Evolutionary conservation across 2,113 vertebrate species (phyloP).

Genomic region (Laticauda laticaudata): DNA sequence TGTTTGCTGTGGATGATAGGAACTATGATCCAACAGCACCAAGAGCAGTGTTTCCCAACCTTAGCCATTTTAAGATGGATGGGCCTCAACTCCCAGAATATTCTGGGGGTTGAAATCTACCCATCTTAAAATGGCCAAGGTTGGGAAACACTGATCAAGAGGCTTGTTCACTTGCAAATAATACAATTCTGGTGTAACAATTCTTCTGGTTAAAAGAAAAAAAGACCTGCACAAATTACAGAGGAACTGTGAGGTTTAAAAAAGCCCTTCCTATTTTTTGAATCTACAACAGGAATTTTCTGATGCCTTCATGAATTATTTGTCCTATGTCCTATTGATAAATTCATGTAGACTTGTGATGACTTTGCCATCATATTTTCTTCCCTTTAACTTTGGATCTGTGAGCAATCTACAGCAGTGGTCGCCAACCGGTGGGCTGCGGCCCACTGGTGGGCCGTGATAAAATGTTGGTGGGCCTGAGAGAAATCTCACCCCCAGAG

Average conservation of each 20-base stretch:
- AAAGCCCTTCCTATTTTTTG: not conserved
- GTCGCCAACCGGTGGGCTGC: too few species aligned
- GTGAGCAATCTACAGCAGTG: not conserved
- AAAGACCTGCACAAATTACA: not conserved
- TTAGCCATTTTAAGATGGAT: too few species aligned
- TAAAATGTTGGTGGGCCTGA: too few species aligned
- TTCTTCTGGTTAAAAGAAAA: not conserved
- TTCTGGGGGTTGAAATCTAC: not conserved
- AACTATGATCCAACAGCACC: not conserved
- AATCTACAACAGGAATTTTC: not conserved
- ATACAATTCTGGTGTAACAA: not conserved
- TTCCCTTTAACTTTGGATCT: fast-evolving
- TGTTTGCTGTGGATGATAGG: not conserved
- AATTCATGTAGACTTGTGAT: not conserved
- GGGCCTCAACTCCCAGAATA: too few species aligned
- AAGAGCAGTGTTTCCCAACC: too few species aligned
- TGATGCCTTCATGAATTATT: not conserved
- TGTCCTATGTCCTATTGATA: not conserved
- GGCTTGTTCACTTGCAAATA: too few species aligned
- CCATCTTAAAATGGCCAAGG: too few species aligned
- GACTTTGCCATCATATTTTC: not conserved
- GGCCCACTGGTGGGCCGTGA: too few species aligned
- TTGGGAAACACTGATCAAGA: too few species aligned
- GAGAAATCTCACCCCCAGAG: too few species aligned
- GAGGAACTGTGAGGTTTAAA: not conserved